A percentile compares a stretch with the other conserved stretches of the same genome.
Evolutionary conservation across 2,888 invertebrate species (phyloP).

Genomic region (Druceiella hillmani): DNA sequence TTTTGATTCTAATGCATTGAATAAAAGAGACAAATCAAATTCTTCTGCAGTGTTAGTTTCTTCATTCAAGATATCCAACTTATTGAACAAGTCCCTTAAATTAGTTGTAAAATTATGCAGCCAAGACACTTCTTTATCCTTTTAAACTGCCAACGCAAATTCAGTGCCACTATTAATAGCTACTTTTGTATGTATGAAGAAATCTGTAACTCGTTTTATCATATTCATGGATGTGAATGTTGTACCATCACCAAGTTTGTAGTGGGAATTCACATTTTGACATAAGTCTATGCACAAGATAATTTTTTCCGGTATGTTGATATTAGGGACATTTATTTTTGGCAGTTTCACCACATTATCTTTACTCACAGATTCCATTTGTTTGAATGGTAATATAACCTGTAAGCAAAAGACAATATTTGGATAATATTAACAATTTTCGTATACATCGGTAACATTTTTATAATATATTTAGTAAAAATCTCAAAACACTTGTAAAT

Average conservation of each 20-base stretch:
- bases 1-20: constrained; percentile 49
- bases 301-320: constrained; percentile 57
- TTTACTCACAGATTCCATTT: no score
- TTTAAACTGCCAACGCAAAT: constrained; percentile 56
- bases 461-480: no score
- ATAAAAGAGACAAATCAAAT: constrained; percentile 53
- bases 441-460: no score
- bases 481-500: no score
- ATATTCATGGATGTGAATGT: constrained; percentile 54
- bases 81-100: constrained; percentile 49
- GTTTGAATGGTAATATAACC: no score
- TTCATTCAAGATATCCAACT: constrained; percentile 48
- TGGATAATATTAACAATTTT: no score
- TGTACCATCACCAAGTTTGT: constrained; percentile 47
- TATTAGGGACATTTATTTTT: constrained; percentile 43
- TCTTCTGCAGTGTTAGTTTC: constrained; percentile 48
- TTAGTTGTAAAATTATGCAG: constrained; percentile 59
- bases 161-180: constrained; percentile 56
- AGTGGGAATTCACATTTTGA: constrained; percentile 49
- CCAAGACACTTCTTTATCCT: constrained; percentile 49
- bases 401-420: no score
- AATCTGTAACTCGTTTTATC: constrained; percentile 57
- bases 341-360: constrained; percentile 24
- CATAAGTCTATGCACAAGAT: constrained; percentile 59
- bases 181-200: constrained; percentile 58